phyloP scores from a whole-genome alignment of 2,888 invertebrate species.

The Thymelicus lineola region DNA sequence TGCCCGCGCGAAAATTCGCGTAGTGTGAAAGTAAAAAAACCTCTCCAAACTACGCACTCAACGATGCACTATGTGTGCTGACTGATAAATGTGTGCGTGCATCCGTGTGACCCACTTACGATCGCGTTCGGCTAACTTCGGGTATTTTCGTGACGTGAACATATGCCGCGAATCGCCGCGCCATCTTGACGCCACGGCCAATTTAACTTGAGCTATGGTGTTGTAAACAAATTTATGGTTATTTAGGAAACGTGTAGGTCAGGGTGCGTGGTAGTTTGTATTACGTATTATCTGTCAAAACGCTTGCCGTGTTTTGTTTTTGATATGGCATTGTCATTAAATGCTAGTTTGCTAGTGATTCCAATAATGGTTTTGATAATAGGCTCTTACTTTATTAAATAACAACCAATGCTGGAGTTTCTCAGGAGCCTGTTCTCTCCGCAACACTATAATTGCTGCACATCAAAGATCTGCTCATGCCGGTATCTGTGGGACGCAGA shows the following conservation, averaged over 20 bases:
- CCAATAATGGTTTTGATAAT: slow-evolving; percentile 13
- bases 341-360: slow-evolving; percentile 25
- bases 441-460: no score
- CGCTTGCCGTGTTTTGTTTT: slow-evolving; percentile 45
- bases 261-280: slow-evolving; percentile 38
- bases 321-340: slow-evolving; percentile 41
- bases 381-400: no score
- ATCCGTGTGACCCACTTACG: slow-evolving; percentile 83
- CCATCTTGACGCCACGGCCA: slow-evolving; percentile 65
- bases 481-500: no score
- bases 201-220: slow-evolving; percentile 57
- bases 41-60: slow-evolving; percentile 57
- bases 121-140: slow-evolving; percentile 73
- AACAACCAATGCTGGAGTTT: no score
- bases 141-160: slow-evolving; percentile 69
- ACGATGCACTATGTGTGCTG: slow-evolving; percentile 56
- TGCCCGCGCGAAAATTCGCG: slow-evolving; percentile 58
- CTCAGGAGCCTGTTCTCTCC: no score
- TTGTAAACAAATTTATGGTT: slow-evolving; percentile 44
- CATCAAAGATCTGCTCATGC: no score
- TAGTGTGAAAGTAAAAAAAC: slow-evolving; percentile 68
- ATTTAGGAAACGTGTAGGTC: slow-evolving; percentile 41
- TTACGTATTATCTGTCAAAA: slow-evolving; percentile 49
- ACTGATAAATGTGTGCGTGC: slow-evolving; percentile 64
- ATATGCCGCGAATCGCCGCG: slow-evolving; percentile 73